These are phyloP conservation scores for Drosophila pachea DNA, from an alignment of 1,140 invertebrate species.

Conservation along the genomic window DNA sequence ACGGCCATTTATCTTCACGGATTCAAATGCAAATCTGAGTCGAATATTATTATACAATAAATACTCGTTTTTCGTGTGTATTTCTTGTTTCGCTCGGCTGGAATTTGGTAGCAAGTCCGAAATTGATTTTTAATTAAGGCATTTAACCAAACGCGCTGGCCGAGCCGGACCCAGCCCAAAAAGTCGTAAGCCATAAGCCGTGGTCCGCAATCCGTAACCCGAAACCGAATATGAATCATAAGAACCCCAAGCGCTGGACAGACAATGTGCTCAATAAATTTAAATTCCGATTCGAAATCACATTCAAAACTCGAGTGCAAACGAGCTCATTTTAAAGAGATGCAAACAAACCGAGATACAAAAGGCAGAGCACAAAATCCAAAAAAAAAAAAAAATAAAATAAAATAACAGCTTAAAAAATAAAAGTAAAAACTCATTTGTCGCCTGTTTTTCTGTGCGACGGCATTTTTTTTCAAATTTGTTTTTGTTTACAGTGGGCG, in stretches of 20 bases:
- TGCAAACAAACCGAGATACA: slow-evolving; percentile 17
- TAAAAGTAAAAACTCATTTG: slow-evolving; percentile 23
- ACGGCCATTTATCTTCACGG: slow-evolving; percentile 12
- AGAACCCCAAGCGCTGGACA: slow-evolving; percentile 17
- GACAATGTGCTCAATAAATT: slow-evolving; percentile 57
- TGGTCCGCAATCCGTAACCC: slow-evolving; percentile 49
- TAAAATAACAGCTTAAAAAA: neutral
- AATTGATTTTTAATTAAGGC: slow-evolving; percentile 76
- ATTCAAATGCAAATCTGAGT: slow-evolving; percentile 20
- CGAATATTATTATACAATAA: slow-evolving; percentile 20
- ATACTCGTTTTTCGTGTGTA: slow-evolving; percentile 27
- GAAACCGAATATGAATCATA: slow-evolving; percentile 64
- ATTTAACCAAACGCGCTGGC: slow-evolving; percentile 47
- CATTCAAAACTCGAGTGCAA: slow-evolving; percentile 51
- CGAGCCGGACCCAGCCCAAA: slow-evolving; percentile 32
- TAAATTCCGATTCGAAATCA: slow-evolving; percentile 47
- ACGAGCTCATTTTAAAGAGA: slow-evolving; percentile 67
- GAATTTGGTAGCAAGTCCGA: slow-evolving; percentile 67
- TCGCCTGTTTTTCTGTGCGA: slow-evolving; percentile 3
- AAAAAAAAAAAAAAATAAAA: slow-evolving; percentile 8
- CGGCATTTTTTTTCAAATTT: slow-evolving; percentile 6
- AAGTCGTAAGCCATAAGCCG: slow-evolving; percentile 7
- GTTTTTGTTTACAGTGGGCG: slow-evolving; percentile 30
- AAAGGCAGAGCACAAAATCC: neutral
- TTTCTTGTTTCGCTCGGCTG: slow-evolving; percentile 21